Evolutionary conservation across 2,888 invertebrate species (phyloP).

Genomic region (Myopa tessellatipennis): DNA sequence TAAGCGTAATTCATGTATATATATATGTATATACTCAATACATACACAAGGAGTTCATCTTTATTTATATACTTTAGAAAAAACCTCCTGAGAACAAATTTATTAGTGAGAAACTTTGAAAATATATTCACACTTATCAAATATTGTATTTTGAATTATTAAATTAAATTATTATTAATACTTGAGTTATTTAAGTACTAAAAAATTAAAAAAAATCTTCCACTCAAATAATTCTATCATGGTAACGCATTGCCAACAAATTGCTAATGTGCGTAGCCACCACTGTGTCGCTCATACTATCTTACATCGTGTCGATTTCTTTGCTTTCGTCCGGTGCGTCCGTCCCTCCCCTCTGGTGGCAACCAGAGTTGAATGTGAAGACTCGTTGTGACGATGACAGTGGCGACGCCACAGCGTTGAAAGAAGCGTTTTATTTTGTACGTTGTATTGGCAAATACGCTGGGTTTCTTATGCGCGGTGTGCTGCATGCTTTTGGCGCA

Average conservation of each 20-base stretch:
- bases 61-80: not conserved
- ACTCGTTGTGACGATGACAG: not conserved
- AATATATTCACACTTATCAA: not conserved
- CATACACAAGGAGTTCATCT: not conserved
- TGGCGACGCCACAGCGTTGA: not conserved
- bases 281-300: constrained; percentile 18
- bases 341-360: not conserved
- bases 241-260: too few relatives aligned
- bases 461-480: constrained; percentile 33
- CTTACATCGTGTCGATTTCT: constrained; percentile 6
- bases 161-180: too few relatives aligned
- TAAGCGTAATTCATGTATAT: not conserved
- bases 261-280: not conserved
- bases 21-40: not conserved
- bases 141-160: too few relatives aligned
- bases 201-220: too few relatives aligned
- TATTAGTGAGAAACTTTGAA: not conserved
- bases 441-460: constrained; percentile 18
- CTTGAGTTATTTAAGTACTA: too few relatives aligned
- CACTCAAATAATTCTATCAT: too few relatives aligned
- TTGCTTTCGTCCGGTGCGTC: not conserved
- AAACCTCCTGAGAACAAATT: not conserved
- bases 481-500: constrained; percentile 22
- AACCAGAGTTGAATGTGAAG: too few relatives aligned
- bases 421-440: constrained; percentile 17